Percentiles rank a stretch among this genome's conserved stretches.
These are phyloP conservation scores for Polia nebulosa DNA, from an alignment of 2,888 invertebrate species.

Conservation along the genomic window DNA sequence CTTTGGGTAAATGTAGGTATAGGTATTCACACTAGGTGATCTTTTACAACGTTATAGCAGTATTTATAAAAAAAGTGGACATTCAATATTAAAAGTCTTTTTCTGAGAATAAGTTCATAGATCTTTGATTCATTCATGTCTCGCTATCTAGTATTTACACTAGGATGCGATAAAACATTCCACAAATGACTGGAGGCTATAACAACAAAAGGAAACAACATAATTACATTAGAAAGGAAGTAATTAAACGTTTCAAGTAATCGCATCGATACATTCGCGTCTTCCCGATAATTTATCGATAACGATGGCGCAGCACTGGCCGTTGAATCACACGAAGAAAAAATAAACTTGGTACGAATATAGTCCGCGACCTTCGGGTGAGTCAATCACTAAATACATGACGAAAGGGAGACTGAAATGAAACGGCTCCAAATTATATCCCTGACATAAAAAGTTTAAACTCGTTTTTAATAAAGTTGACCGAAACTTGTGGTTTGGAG, in stretches of 20 bases:
- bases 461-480: conserved; percentile 38
- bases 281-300: conserved; percentile 64
- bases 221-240: conserved; percentile 64
- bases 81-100: background rate
- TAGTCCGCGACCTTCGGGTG: conserved; percentile 81
- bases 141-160: conserved; percentile 24
- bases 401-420: conserved; percentile 59
- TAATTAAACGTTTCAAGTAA: conserved; percentile 58
- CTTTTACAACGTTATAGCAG: background rate
- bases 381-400: conserved; percentile 72
- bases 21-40: conserved; percentile 1
- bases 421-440: conserved; percentile 40
- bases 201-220: conserved; percentile 48
- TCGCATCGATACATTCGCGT: conserved; percentile 53
- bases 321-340: conserved; percentile 75
- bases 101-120: conserved; percentile 2
- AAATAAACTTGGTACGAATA: conserved; percentile 76
- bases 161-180: conserved; percentile 36
- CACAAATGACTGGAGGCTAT: conserved; percentile 22
- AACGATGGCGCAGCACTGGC: conserved; percentile 67
- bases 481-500: conserved; percentile 32
- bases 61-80: background rate
- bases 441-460: conserved; percentile 50
- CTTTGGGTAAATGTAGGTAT: conserved; percentile 1
- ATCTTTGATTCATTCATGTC: conserved; percentile 24